Base-by-base conservation (phyloP, 2,113 vertebrate species). In the Pollimyrus isidori region DNA sequence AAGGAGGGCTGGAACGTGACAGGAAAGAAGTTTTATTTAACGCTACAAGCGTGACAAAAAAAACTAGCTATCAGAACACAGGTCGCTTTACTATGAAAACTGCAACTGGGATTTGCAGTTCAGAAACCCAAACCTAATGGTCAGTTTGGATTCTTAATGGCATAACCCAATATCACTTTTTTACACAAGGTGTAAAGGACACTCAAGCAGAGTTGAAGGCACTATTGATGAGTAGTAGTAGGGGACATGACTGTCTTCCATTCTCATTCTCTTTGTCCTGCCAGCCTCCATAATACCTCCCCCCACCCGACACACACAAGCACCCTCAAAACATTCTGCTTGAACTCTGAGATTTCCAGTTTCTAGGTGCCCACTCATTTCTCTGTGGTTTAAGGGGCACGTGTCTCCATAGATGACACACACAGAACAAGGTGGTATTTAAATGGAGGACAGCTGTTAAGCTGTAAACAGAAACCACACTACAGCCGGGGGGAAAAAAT, bases 301-400 rank as follows among this genome's bases (percentile, higher is more conserved):
- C 90, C n/a, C n/a, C n/a, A n/a, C n/a, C n/a, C n/a, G n/a, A n/a
- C 91, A 89, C 95, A 94, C 93, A 93, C 42, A 91, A 92, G 92
- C 89, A 91, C 92, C 91, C 91, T 92, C 92, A 89, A 93, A 93
- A 94, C 93, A 93, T 95, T 94, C 94, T 92, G 93, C 95, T 94
- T 94, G 95, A 95, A 95, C 91, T 95, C 94, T 95, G 92, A 93
- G 90, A 95, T 92, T 93, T 94, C 93, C 92, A 90, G 95, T 95
- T 95, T 95, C 62, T 93, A 94, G 94, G 95, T 94, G 95, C 93
- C 95, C 94, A 95, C 94, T 95, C 95, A 95, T 95, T 96, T 95
- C 95, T 94, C 95, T 96, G 95, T 95, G 95, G 95, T 96, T 94
- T 95, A 96, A 50, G 19, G 48, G 48, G 26, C 56, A 58, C 21